phyloP scores from a whole-genome alignment of 2,113 vertebrate genomes.

The Marmota monax region DNA sequence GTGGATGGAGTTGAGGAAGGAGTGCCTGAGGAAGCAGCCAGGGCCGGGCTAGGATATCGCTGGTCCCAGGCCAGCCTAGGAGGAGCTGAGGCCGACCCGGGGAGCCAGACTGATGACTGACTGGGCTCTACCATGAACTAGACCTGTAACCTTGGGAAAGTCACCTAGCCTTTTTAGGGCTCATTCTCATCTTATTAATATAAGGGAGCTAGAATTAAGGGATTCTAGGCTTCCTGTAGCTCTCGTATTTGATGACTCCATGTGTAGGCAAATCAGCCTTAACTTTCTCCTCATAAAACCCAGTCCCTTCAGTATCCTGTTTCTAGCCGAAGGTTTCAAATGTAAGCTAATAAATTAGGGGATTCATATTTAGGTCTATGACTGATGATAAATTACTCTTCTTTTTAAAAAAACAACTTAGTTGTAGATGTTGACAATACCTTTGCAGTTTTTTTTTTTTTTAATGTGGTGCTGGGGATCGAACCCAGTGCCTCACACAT shows the following conservation, averaged over 20 bases:
- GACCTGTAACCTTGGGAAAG: fast-evolving
- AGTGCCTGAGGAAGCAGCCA: neutral
- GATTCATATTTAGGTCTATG: neutral
- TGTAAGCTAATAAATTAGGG: neutral
- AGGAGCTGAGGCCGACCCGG: neutral
- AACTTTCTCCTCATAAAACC: neutral
- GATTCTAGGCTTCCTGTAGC: neutral
- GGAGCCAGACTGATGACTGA: neutral
- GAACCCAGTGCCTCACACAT: too few relatives aligned
- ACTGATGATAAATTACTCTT: neutral
- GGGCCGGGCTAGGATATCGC: neutral
- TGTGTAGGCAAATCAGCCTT: neutral
- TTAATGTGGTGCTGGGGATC: too few relatives aligned
- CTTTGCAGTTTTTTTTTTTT: too few relatives aligned
- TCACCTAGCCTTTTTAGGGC: neutral
- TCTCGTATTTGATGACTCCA: neutral
- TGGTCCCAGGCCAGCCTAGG: neutral
- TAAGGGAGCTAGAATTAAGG: neutral
- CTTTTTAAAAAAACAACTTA: too few relatives aligned
- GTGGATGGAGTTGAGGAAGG: neutral
- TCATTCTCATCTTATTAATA: neutral
- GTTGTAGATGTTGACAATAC: too few relatives aligned
- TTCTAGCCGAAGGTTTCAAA: neutral
- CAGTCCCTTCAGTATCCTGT: neutral
- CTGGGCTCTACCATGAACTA: neutral